These are phyloP conservation scores for Oreocharis arfaki DNA, from an alignment of 2,113 vertebrate genomes.

Conservation along the genomic window DNA sequence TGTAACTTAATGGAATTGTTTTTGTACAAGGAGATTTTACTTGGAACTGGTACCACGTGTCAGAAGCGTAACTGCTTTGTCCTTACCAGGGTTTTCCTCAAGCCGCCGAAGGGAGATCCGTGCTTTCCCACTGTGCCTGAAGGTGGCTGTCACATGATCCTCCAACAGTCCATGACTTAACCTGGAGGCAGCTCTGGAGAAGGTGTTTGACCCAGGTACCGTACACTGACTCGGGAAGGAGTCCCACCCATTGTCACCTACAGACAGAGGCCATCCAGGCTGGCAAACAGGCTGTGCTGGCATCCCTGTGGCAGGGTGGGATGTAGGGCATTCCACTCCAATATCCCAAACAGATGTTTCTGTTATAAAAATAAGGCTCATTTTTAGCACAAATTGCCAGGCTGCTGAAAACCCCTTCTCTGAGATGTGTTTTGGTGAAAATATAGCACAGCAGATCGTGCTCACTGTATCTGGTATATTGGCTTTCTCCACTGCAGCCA, in stretches of 20 bases:
- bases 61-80: neutral
- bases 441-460: neutral
- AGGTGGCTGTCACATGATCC: neutral
- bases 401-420: neutral
- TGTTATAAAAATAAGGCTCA: neutral
- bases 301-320: neutral
- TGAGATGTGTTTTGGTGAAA: neutral
- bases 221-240: neutral
- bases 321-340: neutral
- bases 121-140: neutral
- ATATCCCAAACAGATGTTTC: neutral
- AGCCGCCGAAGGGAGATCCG: accelerated
- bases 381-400: neutral
- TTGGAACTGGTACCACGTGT: neutral
- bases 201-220: neutral
- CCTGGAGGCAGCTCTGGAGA: neutral
- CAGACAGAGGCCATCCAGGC: neutral
- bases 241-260: neutral
- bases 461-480: accelerated
- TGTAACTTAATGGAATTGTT: accelerated
- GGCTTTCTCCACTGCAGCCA: neutral
- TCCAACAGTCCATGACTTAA: accelerated
- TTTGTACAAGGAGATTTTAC: neutral
- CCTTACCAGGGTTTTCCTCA: neutral
- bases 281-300: neutral